These are phyloP conservation scores for Linnaemya tessellans DNA, from an alignment of 2,888 invertebrate genomes.

Conservation along the genomic window DNA sequence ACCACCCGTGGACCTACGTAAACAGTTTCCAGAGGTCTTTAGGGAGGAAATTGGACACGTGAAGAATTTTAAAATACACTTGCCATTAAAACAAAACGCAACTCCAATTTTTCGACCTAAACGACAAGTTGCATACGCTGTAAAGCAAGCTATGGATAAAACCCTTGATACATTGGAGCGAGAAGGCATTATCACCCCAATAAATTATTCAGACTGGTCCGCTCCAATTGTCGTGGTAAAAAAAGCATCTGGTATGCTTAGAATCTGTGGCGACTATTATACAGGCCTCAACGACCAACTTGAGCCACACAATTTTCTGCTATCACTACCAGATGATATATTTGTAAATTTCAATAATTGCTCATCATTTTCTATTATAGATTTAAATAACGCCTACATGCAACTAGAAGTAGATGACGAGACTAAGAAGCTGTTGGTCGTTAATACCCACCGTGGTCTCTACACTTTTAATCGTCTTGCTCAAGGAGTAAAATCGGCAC, in stretches of 20 bases:
- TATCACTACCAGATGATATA: not conserved
- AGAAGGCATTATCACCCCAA: constrained; percentile 58
- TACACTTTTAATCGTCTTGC: too few relatives aligned
- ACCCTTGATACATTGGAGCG: constrained; percentile 61
- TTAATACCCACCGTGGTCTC: constrained; percentile 63
- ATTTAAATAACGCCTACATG: constrained; percentile 73
- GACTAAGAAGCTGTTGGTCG: constrained; percentile 66
- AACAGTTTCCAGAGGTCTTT: too few relatives aligned
- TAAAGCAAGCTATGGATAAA: constrained; percentile 57
- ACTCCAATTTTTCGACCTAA: too few relatives aligned
- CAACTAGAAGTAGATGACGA: constrained; percentile 71
- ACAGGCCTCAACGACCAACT: constrained; percentile 70
- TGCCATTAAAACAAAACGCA: not conserved
- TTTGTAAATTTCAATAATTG: constrained; percentile 57
- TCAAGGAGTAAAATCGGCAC: constrained; percentile 11
- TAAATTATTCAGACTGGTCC: constrained; percentile 72
- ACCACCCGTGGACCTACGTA: too few relatives aligned
- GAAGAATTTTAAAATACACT: too few relatives aligned
- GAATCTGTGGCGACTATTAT: constrained; percentile 73
- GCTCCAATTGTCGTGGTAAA: constrained; percentile 71
- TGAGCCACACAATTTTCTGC: constrained; percentile 49
- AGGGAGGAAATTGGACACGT: too few relatives aligned
- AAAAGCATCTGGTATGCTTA: constrained; percentile 68
- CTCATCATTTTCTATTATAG: constrained; percentile 66
- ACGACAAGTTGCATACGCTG: too few relatives aligned